phyloP scores from a whole-genome alignment of 1,140 invertebrate species.

The Periplaneta americana region DNA sequence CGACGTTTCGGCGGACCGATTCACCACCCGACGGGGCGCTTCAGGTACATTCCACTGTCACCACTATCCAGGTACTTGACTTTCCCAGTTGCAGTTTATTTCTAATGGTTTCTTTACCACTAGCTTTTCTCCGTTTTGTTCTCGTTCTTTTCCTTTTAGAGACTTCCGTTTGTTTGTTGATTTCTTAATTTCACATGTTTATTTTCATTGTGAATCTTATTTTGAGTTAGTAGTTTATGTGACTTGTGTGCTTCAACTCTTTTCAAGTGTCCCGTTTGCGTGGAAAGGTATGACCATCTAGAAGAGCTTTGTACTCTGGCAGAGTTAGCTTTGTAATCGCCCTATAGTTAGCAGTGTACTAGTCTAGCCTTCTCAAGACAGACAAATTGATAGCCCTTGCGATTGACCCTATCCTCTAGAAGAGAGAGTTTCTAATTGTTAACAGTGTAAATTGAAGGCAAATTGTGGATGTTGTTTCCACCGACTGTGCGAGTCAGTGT shows the following conservation, averaged over 20 bases:
- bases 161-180: conserved; percentile 18
- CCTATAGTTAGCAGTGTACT: background rate
- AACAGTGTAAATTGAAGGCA: background rate
- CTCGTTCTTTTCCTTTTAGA: conserved; percentile 21
- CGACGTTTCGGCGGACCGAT: conserved; percentile 87
- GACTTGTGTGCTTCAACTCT: conserved; percentile 19
- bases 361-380: background rate
- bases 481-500: background rate
- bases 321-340: background rate
- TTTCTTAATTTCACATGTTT: conserved; percentile 11
- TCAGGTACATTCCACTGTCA: conserved; percentile 74
- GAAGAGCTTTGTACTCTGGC: conserved; percentile 4
- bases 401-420: background rate
- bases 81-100: conserved; percentile 23
- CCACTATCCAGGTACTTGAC: conserved; percentile 55
- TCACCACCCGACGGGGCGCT: conserved; percentile 85
- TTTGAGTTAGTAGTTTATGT: conserved; percentile 18
- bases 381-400: background rate
- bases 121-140: conserved; percentile 20
- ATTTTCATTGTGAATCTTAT: conserved; percentile 3
- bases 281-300: conserved; percentile 22
- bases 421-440: background rate
- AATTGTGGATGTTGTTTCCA: background rate
- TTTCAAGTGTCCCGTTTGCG: conserved; percentile 20
- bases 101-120: conserved; percentile 19